Evolutionary conservation across 1,140 invertebrate genomes (phyloP).

Genomic region (Pantala flavescens): DNA sequence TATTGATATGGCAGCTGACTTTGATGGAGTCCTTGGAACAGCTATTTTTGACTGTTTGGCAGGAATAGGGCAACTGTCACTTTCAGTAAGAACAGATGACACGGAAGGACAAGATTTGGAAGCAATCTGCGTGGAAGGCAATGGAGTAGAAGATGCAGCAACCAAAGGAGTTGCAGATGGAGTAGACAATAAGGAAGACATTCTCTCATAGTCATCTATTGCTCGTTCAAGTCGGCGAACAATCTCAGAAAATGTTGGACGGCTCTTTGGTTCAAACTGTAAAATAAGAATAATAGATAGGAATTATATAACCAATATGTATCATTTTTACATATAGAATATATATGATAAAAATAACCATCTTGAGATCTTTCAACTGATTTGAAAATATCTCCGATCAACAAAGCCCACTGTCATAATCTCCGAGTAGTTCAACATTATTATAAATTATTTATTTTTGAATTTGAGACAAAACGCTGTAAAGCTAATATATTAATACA

Average conservation of each 20-base stretch:
- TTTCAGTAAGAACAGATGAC: neutral
- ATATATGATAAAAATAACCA: no score
- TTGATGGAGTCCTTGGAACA: neutral
- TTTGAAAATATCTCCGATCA: no score
- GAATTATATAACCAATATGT: no score
- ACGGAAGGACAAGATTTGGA: conserved; percentile 4
- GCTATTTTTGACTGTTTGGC: neutral
- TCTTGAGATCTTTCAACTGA: no score
- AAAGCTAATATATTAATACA: no score
- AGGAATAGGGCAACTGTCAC: neutral
- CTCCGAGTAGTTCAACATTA: no score
- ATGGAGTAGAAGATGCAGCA: neutral
- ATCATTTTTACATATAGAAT: no score
- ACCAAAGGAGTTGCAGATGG: neutral
- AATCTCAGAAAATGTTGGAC: conserved; percentile 73
- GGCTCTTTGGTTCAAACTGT: conserved; percentile 73
- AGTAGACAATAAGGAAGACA: conserved; percentile 15
- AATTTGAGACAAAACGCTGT: no score
- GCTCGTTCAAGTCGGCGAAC: conserved; percentile 49
- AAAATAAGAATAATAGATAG: conserved; percentile 27
- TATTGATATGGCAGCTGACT: neutral
- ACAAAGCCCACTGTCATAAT: no score
- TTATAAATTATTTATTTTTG: no score
- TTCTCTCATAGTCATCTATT: conserved; percentile 34
- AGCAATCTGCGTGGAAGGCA: neutral